Percentiles rank a stretch among this genome's conserved stretches.
Conservation (phyloP, 2,888 invertebrate species). For the Phyto melanocephala region DNA sequence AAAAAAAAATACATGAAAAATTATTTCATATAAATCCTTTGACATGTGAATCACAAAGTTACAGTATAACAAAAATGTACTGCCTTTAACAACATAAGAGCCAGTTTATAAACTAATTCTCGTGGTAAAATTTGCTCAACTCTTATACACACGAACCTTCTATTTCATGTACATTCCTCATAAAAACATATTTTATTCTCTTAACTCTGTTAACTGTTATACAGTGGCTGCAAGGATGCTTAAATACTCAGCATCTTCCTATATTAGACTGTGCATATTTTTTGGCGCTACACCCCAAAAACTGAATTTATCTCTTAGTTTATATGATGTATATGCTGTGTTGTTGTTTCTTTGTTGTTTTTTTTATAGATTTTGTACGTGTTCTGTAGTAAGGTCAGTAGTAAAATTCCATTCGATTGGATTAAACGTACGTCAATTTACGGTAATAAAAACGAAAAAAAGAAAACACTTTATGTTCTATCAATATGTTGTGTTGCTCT, state of each 20-base stretch:
- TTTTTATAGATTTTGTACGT: constrained; percentile 13
- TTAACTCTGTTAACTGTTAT: constrained; percentile 22
- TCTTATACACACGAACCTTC: background rate
- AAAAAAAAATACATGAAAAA: background rate
- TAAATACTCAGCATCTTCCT: constrained; percentile 28
- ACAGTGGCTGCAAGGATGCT: background rate
- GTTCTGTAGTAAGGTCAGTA: constrained; percentile 55
- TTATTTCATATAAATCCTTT: background rate
- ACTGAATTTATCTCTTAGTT: constrained; percentile 7
- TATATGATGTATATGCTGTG: background rate
- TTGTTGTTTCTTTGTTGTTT: constrained; percentile 1
- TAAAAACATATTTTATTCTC: background rate
- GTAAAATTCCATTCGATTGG: constrained; percentile 45
- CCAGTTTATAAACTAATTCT: background rate
- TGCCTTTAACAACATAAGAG: background rate
- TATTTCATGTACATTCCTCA: background rate
- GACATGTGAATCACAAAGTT: too few relatives aligned
- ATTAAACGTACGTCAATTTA: constrained; percentile 33
- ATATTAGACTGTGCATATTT: constrained; percentile 26
- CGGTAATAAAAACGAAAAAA: constrained; percentile 13
- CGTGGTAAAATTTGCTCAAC: background rate
- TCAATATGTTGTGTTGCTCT: background rate
- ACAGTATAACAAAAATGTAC: background rate
- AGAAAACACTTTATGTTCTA: background rate
- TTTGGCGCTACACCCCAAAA: constrained; percentile 57